A percentile compares a stretch with the other conserved stretches of the same genome.
Conservation (phyloP, 2,113 vertebrate genomes). For the Gracilinanus agilis region DNA sequence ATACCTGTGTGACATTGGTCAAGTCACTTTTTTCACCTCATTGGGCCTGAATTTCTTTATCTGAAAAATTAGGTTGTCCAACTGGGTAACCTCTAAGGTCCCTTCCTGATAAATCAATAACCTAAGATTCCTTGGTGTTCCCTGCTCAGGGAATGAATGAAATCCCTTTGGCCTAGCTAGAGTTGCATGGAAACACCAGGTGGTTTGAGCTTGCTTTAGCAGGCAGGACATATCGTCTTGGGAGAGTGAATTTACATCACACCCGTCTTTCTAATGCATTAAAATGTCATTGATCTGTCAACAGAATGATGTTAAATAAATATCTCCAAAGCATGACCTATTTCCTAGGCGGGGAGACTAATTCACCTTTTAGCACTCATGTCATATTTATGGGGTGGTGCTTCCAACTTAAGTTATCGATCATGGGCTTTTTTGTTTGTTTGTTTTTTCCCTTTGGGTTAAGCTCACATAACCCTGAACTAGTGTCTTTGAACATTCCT, state of each 20-base stretch:
- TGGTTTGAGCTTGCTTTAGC: background rate
- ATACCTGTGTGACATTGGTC: background rate
- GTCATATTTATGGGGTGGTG: background rate
- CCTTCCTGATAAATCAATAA: background rate
- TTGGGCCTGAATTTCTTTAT: background rate
- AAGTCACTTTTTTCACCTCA: background rate
- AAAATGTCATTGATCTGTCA: constrained; percentile 12
- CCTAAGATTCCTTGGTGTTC: background rate
- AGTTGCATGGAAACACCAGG: background rate
- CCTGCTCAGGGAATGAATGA: background rate
- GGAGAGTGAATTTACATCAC: constrained; percentile 2
- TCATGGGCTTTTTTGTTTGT: background rate
- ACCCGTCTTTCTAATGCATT: background rate
- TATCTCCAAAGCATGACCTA: background rate
- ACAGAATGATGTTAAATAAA: constrained; percentile 6
- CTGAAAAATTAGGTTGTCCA: background rate
- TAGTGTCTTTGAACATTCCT: background rate
- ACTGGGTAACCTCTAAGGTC: background rate
- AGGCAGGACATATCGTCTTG: background rate
- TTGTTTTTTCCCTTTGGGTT: background rate
- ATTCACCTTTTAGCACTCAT: background rate
- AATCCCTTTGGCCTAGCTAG: background rate
- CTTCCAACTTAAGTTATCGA: background rate
- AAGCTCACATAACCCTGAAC: background rate
- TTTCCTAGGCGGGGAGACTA: background rate